These are phyloP conservation scores for Sitta carolinensis DNA, from an alignment of 2,797 vertebrate genomes.

Conservation along the genomic window DNA sequence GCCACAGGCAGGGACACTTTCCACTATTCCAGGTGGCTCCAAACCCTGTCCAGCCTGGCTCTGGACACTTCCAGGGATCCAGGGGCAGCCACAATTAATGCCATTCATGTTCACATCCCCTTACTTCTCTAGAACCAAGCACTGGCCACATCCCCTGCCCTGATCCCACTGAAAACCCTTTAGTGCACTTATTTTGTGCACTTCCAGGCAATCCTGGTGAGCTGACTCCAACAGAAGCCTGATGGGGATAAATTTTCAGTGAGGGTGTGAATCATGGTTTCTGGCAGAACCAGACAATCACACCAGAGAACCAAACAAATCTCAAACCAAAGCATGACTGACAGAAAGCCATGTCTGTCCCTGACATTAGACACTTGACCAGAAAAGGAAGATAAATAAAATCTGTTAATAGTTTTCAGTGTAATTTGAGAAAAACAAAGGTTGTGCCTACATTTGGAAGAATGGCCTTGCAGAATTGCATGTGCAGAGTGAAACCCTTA, in stretches of 20 bases:
- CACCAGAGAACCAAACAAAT: background rate
- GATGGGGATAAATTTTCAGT: background rate
- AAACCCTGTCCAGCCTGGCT: background rate
- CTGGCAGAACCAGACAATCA: background rate
- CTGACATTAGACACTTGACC: background rate
- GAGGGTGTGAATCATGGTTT: background rate
- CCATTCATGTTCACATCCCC: background rate
- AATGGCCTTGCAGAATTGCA: background rate
- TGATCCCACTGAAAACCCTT: background rate
- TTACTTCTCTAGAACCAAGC: background rate
- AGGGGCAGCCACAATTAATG: background rate
- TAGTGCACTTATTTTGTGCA: background rate
- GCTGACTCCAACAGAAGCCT: background rate
- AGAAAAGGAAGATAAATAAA: background rate
- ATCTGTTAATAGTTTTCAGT: background rate
- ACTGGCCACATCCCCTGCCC: background rate
- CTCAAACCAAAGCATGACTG: background rate
- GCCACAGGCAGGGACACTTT: background rate
- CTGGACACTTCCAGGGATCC: background rate
- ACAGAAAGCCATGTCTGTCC: fast-evolving
- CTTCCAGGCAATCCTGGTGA: background rate
- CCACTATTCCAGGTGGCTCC: background rate
- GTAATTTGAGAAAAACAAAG: background rate
- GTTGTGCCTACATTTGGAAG: background rate
- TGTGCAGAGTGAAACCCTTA: background rate